Base-by-base conservation (phyloP, 2,888 invertebrate genomes). In the Andrena praecox region DNA sequence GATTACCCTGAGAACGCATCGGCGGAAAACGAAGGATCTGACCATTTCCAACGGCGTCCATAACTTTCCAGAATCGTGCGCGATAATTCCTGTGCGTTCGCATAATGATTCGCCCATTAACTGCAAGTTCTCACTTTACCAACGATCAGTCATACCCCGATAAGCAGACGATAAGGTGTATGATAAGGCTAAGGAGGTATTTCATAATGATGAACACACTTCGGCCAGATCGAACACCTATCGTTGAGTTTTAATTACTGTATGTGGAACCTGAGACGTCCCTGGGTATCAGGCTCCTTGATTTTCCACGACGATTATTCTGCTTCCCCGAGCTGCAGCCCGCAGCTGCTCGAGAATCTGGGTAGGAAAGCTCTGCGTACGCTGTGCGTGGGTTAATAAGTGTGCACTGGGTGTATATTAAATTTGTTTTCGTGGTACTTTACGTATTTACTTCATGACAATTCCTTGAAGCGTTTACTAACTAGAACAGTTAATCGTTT, bases 221-320 rank as follows among this genome's bases (percentile, higher is more conserved):
- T 59, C 27, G 54, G 56, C 66, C 72, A 60, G 72, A 75, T 84
- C 71, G 80, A 83, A 66, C 63, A 29, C 73, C 77, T 73, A 84
- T 84, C 83, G 84, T 27, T 80, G 80, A 80, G 63, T 84, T 84
- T 84, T 83, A 83, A 84, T 84, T 83, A 74, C 84, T 74, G 68
- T 42, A 69, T 77, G 75, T 56, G 84, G 73, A 84, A 83, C 69
- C 69, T 20, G 84, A 84, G 84, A 84, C 50, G 54, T 54, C n/a
- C 48, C 67, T 33, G 59, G 62, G 59, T 73, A 82, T 76, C 80
- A 31, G 20, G 74, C 73, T 66, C 59, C 69, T 75, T 84, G 80
- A 80, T 85, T 85, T 85, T 84, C 85, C 80, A 70, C 80, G 66
- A 74, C 77, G 85, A 77, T 80, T 84, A 80, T 56, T 31, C 70